Conservation (phyloP, 92 coral and sea anemone genomes). For the Siderastrea radians region DNA sequence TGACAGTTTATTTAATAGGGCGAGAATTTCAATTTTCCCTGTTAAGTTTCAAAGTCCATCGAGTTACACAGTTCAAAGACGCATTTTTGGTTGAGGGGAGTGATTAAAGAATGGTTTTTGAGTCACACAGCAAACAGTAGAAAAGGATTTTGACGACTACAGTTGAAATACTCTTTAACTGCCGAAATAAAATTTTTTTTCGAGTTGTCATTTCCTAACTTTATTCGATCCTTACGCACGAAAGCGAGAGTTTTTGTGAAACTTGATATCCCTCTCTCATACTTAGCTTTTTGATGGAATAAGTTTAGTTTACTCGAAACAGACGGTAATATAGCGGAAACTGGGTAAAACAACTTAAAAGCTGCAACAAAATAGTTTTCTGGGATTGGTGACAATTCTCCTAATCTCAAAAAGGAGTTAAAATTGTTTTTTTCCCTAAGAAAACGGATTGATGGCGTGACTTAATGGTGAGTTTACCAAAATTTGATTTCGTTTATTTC, state of each 20-base stretch:
- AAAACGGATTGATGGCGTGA: neutral
- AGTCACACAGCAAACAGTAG: neutral
- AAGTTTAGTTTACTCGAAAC: neutral
- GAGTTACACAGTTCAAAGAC: no score
- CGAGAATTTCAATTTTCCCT: neutral
- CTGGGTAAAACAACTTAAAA: neutral
- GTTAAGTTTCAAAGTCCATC: neutral
- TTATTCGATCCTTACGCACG: neutral
- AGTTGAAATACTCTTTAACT: neutral
- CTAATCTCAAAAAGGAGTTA: neutral
- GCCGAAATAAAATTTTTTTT: neutral
- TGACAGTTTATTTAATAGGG: constrained; percentile 14
- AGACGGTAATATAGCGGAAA: constrained; percentile 1
- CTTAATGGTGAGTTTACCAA: neutral
- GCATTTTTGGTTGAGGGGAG: no score
- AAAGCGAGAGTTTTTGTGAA: constrained; percentile 13
- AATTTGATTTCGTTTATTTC: neutral
- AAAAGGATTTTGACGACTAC: neutral
- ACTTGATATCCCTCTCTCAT: neutral
- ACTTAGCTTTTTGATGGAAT: neutral
- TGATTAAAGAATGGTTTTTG: no score
- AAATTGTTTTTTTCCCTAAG: neutral
- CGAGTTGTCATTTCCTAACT: constrained; percentile 6
- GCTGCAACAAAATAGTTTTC: neutral
- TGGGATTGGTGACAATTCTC: neutral